These are phyloP conservation scores for Cheiracanthium punctorium DNA, from an alignment of 2,888 invertebrate species.

Conservation along the genomic window DNA sequence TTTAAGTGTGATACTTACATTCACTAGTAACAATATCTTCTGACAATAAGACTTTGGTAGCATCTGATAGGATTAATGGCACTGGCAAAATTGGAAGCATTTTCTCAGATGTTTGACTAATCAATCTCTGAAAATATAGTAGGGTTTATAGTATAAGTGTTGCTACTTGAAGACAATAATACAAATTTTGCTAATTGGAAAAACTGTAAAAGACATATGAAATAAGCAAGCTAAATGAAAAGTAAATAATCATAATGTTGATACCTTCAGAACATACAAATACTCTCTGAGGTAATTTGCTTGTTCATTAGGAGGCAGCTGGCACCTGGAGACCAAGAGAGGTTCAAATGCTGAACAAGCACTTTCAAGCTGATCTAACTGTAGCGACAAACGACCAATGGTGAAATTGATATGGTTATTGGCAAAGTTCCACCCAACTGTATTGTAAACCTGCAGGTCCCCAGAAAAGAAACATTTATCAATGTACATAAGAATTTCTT, in stretches of 20 bases:
- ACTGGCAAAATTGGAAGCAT: constrained; percentile 83
- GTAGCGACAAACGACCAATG: constrained; percentile 91
- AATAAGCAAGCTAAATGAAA: too few relatives aligned
- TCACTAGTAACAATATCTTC: constrained; percentile 37
- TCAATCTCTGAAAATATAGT: constrained; percentile 75
- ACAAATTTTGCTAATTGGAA: too few relatives aligned
- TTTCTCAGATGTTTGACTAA: constrained; percentile 72
- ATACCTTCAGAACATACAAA: constrained; percentile 88
- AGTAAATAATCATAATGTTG: too few relatives aligned
- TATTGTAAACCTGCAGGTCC: constrained; percentile 82
- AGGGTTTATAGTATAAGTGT: too few relatives aligned
- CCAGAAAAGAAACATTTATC: too few relatives aligned
- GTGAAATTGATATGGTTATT: constrained; percentile 97
- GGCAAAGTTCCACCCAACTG: constrained; percentile 91
- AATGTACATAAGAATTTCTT: too few relatives aligned
- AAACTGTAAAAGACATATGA: too few relatives aligned
- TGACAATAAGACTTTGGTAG: constrained; percentile 83
- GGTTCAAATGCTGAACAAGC: constrained; percentile 86
- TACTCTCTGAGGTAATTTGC: constrained; percentile 88
- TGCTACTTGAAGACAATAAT: too few relatives aligned
- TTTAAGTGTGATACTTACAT: constrained; percentile 22
- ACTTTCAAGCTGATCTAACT: constrained; percentile 84
- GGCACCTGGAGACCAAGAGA: constrained; percentile 77
- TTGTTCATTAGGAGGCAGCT: constrained; percentile 60
- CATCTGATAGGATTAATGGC: constrained; percentile 83